Base-by-base conservation (phyloP, 2,888 invertebrate species). In the Synergus umbraculus region DNA sequence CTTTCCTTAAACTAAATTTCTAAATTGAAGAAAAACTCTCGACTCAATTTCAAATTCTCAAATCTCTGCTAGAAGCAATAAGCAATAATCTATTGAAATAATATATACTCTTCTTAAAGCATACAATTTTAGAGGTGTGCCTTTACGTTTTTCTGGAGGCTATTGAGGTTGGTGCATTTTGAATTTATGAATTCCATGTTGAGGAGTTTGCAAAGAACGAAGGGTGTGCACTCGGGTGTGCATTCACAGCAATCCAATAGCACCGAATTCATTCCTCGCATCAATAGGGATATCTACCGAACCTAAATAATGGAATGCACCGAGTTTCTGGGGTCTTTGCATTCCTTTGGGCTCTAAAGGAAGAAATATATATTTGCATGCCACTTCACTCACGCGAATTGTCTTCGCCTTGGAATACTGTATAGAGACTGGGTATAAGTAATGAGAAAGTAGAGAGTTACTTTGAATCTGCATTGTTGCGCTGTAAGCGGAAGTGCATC, bases 391-490 rank as follows among this genome's bases (percentile, higher is more conserved):
- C 60, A 81, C 81, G 80, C 65, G 76, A 67, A 85, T 84, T 82
- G 80, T 82, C 81, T 83, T 82, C 79, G 37, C 82, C 81, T 66
- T 79, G 79, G 77, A 82, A 82, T 80, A 78, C 82, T 78, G 76
- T 81, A 82, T 81, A 80, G 82, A 82, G 69, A 79, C 80, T 78
- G 76, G 78, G 81, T 82, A 85, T 86, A 84, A 86, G 83, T 85
- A 86, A 86, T 86, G 84, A 83, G 85, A 86, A 85, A 85, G 86
- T 84, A 60, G 83, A 83, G 83, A 84, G 83, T 81, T 82, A 84
- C 84, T 83, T 84, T 81, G 82, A 83, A 84, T 83, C 82, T 83
- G 77, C 82, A 86, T 86, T 85, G 83, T 83, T 67, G 77, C 67
- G 12, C 78, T 78, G 64, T 41, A 69, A 78, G 43, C 82, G 84